These are phyloP conservation scores for Nixonia krombeini DNA, from an alignment of 1,140 invertebrate genomes.

Conservation along the genomic window DNA sequence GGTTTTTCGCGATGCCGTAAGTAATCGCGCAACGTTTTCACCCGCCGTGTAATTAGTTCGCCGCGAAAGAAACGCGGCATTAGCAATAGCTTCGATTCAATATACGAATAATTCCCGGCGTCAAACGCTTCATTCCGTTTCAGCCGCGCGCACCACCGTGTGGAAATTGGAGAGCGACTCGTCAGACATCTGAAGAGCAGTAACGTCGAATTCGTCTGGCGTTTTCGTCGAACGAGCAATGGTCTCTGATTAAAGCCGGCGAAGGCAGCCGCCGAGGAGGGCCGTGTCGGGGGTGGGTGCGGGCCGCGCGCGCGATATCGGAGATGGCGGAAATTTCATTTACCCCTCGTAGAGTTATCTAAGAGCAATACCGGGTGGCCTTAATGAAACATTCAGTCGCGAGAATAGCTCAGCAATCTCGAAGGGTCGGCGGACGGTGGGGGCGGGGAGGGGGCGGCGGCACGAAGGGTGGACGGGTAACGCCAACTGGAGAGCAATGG, in stretches of 20 bases:
- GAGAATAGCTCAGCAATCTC: constrained; percentile 73
- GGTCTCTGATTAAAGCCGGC: constrained; percentile 67
- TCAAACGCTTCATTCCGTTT: constrained; percentile 37
- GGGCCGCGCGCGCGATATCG: constrained; percentile 65
- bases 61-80: neutral
- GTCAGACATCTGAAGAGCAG: constrained; percentile 49
- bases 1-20: no score
- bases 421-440: constrained; percentile 63
- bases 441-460: constrained; percentile 26
- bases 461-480: constrained; percentile 40
- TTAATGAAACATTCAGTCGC: constrained; percentile 73
- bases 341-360: constrained; percentile 73
- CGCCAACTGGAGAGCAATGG: constrained; percentile 60
- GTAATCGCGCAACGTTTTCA: no score
- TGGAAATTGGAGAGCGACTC: constrained; percentile 45
- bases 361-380: constrained; percentile 73
- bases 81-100: constrained; percentile 11
- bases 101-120: constrained; percentile 34
- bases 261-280: constrained; percentile 26
- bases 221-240: constrained; percentile 63
- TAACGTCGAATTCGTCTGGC: constrained; percentile 59
- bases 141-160: constrained; percentile 27
- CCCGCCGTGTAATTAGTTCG: no score
- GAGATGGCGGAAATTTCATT: constrained; percentile 73
- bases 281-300: constrained; percentile 47